Conservation (phyloP, 1,140 invertebrate genomes). For the Drosophila asahinai region DNA sequence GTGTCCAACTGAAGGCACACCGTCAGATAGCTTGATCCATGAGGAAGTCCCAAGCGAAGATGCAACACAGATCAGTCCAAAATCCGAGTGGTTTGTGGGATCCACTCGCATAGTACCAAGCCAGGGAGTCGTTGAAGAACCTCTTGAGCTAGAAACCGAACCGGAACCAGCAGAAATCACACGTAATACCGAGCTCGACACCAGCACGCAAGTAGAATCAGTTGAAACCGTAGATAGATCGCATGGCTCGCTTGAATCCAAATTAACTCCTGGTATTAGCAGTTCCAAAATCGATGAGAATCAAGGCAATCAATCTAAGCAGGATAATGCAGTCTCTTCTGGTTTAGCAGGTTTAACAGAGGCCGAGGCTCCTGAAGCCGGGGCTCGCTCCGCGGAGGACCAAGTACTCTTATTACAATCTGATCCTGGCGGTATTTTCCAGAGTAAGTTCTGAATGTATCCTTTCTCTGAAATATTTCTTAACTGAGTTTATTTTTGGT, state of each 20-base stretch:
- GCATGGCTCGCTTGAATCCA: conserved; percentile 56
- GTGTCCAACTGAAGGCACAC: conserved; percentile 20
- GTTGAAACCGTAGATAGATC: conserved; percentile 37
- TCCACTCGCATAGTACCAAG: conserved; percentile 57
- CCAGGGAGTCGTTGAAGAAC: conserved; percentile 17
- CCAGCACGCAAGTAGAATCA: conserved; percentile 42
- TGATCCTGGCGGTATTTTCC: background rate
- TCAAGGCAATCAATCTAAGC: conserved; percentile 37
- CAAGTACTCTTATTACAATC: background rate
- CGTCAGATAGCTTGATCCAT: conserved; percentile 17
- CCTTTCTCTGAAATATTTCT: too few species aligned
- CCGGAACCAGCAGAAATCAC: conserved; percentile 8
- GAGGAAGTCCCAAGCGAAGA: conserved; percentile 6
- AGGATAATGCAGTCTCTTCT: conserved; percentile 67
- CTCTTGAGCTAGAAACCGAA: conserved; percentile 24
- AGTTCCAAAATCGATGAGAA: conserved; percentile 42
- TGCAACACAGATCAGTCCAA: conserved; percentile 2
- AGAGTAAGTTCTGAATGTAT: too few species aligned
- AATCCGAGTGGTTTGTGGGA: conserved; percentile 70
- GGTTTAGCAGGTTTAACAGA: conserved; percentile 65
- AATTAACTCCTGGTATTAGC: conserved; percentile 60
- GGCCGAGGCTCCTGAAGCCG: conserved; percentile 16
- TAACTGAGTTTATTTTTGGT: background rate
- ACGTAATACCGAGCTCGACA: conserved; percentile 31
- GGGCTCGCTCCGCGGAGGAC: conserved; percentile 28